A percentile compares a stretch with the other conserved stretches of the same genome.
phyloP scores from a whole-genome alignment of 2,888 invertebrate genomes.

The Neocrepidodera transversa region DNA sequence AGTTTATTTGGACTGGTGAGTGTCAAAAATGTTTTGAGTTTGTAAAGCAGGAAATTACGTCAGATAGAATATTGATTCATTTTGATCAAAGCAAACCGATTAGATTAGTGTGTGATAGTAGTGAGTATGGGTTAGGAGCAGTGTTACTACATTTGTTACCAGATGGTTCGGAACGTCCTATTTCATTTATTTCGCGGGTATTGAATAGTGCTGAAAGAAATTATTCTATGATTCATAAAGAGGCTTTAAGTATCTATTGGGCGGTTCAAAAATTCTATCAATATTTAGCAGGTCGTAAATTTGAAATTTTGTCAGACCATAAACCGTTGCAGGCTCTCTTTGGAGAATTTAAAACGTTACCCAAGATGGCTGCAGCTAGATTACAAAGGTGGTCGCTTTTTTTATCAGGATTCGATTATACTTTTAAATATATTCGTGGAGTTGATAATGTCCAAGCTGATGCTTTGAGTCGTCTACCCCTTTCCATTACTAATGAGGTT shows the following conservation, averaged over 20 bases:
- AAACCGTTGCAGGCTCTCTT: slow-evolving; percentile 48
- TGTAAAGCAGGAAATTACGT: slow-evolving; percentile 35
- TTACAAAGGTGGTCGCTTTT: slow-evolving; percentile 35
- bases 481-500: neutral
- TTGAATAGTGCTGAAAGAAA: neutral
- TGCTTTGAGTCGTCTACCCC: neutral
- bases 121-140: slow-evolving; percentile 19
- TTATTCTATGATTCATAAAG: slow-evolving; percentile 5
- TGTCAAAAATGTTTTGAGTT: slow-evolving; percentile 50
- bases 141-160: slow-evolving; percentile 30
- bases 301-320: slow-evolving; percentile 47
- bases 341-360: slow-evolving; percentile 46
- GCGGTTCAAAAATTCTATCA: slow-evolving; percentile 46
- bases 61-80: slow-evolving; percentile 30
- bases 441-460: slow-evolving; percentile 12
- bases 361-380: slow-evolving; percentile 45
- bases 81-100: slow-evolving; percentile 19
- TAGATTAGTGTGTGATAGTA: slow-evolving; percentile 19
- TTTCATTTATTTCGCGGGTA: slow-evolving; percentile 34
- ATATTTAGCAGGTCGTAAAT: slow-evolving; percentile 46
- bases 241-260: slow-evolving; percentile 2
- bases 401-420: slow-evolving; percentile 10
- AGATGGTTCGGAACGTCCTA: slow-evolving; percentile 34
- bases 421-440: slow-evolving; percentile 12
- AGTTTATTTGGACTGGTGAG: slow-evolving; percentile 45